A percentile compares a stretch with the other conserved stretches of the same genome.
These are phyloP conservation scores for Drosophila tanythrix DNA, from an alignment of 2,888 invertebrate genomes.

Conservation along the genomic window DNA sequence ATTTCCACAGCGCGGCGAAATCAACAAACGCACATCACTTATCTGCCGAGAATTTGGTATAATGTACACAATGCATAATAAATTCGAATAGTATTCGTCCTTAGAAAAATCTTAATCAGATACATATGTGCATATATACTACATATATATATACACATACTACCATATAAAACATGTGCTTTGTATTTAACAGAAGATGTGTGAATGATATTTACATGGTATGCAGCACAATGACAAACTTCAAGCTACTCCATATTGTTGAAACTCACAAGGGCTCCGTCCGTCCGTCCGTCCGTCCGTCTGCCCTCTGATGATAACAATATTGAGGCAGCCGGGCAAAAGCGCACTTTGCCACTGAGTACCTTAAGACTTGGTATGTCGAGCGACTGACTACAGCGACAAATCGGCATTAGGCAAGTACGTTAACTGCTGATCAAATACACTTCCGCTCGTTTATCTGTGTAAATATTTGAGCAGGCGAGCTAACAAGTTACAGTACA, in stretches of 20 bases:
- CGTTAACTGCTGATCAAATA: slow-evolving; percentile 75
- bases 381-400: slow-evolving; percentile 16
- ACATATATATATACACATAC: too few species aligned
- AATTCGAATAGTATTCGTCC: not conserved
- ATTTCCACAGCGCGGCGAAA: not conserved
- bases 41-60: not conserved
- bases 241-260: not conserved
- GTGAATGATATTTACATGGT: slow-evolving; percentile 4
- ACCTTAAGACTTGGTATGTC: slow-evolving; percentile 3
- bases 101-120: not conserved
- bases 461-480: slow-evolving; percentile 77
- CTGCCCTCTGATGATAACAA: not conserved
- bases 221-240: not conserved
- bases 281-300: not conserved
- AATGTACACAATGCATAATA: not conserved
- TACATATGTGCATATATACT: not conserved
- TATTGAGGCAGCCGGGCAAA: slow-evolving; percentile 10
- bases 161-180: not conserved
- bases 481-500: slow-evolving; percentile 66
- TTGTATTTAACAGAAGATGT: not conserved
- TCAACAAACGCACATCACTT: slow-evolving; percentile 3
- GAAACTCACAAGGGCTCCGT: not conserved
- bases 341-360: slow-evolving; percentile 9
- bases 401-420: slow-evolving; percentile 63
- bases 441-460: slow-evolving; percentile 81